Evolutionary conservation across 2,113 vertebrate species (phyloP), one percentile per base, ranked within the genome.

Genomic region (Aepyceros melampus): DNA sequence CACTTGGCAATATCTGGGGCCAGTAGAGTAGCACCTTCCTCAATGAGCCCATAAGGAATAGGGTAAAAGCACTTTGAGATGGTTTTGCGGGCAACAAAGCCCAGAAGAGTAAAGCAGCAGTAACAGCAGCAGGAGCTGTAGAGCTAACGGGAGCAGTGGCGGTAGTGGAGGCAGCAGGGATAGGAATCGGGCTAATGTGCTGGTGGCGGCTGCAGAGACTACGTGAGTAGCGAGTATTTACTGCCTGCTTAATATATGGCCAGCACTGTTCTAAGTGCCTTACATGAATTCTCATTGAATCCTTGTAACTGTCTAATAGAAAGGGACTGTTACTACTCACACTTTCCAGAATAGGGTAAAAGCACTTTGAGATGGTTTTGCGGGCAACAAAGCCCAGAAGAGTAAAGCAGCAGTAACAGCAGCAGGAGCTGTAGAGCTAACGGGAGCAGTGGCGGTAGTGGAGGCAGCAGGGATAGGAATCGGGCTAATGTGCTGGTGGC

Each of bases 171-270:
- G 14, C 2, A 19, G 1, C n/a, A 7, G 6, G 60, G 60, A 62
- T 14, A 3, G 29, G 0, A 1, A 15, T 3, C 6, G 60, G 3
- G 29, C 60, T 7, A 0, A 62, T 7, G 29, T 3, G 3, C 60
- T 1, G 6, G 31, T 5, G 27, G 5, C 4, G 51, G 19, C 11
- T 5, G 36, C 1, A 16, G 2, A 31, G 11, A 5, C n/a, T 1
- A 0, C 1, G 4, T 23, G 6, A 71, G 15, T 5, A 5, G 4
- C 88, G 40, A n/a, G 1, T n/a, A 29, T 76, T 53, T 49, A 17
- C 13, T 19, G 56, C 31, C 10, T 47, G 17, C 14, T 55, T 89
- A 13, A 11, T 16, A 0, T 13, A 23, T 17, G 2, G 5, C 11
- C 85, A 21, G 19, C 27, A 15, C 10, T 53, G 3, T 10, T 87